Base-by-base conservation (phyloP, 2,888 invertebrate genomes). In the Orthonevra nobilis region DNA sequence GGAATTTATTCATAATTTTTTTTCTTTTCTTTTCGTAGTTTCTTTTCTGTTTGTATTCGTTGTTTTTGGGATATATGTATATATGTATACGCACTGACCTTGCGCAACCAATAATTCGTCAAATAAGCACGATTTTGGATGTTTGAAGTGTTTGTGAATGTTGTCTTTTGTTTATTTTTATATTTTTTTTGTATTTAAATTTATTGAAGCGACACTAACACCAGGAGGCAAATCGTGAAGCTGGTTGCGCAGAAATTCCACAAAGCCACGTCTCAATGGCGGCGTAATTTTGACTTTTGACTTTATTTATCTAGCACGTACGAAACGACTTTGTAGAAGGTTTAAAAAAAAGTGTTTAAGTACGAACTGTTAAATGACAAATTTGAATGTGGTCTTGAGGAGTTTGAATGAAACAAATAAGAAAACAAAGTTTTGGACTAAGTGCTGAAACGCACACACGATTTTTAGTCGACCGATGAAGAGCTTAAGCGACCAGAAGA, bases 11-110 rank as follows among this genome's bases (percentile, higher is more conserved):
- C n/a, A n/a, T n/a, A n/a, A n/a, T 61, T 17, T 20, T 42, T 54
- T 26, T 34, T 26, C 19, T 19, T 7, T 19, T 38, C n/a, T 12
- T 12, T 14, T 3, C 26, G 14, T 36, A 30, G 15, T 14, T 30
- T n/a, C n/a, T n/a, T n/a, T n/a, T n/a, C n/a, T n/a, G n/a, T n/a
- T n/a, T n/a, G n/a, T n/a, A n/a, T n/a, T n/a, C n/a, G n/a, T n/a
- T n/a, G n/a, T n/a, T n/a, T n/a, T n/a, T n/a, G n/a, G n/a, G n/a
- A n/a, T n/a, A n/a, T n/a, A n/a, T n/a, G n/a, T n/a, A n/a, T n/a
- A n/a, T n/a, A n/a, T n/a, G n/a, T n/a, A n/a, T 15, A 40, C 20
- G 23, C 56, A 56, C 46, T 68, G 68, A 68, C 68, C 68, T 68
- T 68, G 48, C 58, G 68, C 56, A 68, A 56, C 48, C 30, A n/a